A percentile compares a stretch with the other conserved stretches of the same genome.
phyloP scores from a whole-genome alignment of 2,888 invertebrate genomes.

The Spodoptera picta region DNA sequence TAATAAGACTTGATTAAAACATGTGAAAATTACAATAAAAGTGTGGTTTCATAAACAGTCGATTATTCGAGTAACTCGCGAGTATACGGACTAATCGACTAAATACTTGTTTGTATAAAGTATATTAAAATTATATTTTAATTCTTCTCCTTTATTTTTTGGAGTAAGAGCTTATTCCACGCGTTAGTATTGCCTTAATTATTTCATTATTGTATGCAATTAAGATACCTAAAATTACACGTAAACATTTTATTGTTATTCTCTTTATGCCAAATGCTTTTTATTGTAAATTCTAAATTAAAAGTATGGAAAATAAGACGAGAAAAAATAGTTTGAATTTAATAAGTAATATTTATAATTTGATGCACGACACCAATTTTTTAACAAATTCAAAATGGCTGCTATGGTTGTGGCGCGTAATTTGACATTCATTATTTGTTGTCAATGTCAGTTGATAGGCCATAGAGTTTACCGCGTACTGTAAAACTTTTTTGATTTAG shows the following conservation, averaged over 20 bases:
- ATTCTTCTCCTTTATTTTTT: conserved; percentile 21
- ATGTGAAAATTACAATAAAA: conserved; percentile 4
- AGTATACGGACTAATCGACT: conserved; percentile 32
- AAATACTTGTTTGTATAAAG: conserved; percentile 35
- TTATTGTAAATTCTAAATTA: conserved; percentile 21
- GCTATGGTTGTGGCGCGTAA: too few relatives aligned
- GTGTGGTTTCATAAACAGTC: conserved; percentile 24
- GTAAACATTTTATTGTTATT: conserved; percentile 27
- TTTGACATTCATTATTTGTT: too few relatives aligned
- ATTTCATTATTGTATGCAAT: conserved; percentile 32
- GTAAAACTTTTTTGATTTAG: neutral
- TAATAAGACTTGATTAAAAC: neutral
- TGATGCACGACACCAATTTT: conserved; percentile 3
- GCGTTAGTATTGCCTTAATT: conserved; percentile 22
- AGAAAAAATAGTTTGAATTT: neutral
- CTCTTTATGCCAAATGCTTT: conserved; percentile 45
- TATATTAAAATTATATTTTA: conserved; percentile 28
- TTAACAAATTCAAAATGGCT: conserved; percentile 1
- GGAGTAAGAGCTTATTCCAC: conserved; percentile 36
- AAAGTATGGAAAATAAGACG: conserved; percentile 7
- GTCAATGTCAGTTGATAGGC: too few relatives aligned
- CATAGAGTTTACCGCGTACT: too few relatives aligned
- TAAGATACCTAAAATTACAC: conserved; percentile 12
- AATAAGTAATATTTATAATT: neutral
- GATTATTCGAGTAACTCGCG: conserved; percentile 19